Evolutionary conservation across 1,140 invertebrate species (phyloP).

Genomic region (Drepana arcuata): DNA sequence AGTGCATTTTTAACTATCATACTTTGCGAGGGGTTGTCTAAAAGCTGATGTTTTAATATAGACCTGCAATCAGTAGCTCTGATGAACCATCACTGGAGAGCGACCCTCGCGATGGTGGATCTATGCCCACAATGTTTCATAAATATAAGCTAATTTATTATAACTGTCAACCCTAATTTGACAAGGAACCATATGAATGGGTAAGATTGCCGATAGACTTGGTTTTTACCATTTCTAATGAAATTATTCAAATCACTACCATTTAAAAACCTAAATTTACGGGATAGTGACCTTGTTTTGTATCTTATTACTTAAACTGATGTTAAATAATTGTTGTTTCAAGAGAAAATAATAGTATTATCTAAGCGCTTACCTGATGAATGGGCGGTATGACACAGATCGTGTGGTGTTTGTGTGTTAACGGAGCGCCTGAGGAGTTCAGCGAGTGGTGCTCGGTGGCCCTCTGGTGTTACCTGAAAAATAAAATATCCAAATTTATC

Average conservation of each 20-base stretch:
- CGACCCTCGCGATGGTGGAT: constrained; percentile 66
- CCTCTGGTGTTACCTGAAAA: constrained; percentile 81
- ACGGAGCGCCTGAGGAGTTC: constrained; percentile 83
- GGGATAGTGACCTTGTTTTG: no score
- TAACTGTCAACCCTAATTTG: no score
- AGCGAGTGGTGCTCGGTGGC: constrained; percentile 85
- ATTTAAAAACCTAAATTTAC: no score
- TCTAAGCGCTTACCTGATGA: constrained; percentile 72
- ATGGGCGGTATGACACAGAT: constrained; percentile 64
- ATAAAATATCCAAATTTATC: no score
- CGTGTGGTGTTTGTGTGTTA: constrained; percentile 85
- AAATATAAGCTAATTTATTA: no score
- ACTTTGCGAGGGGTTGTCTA: constrained; percentile 18
- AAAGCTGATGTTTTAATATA: constrained; percentile 34
- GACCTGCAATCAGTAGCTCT: constrained; percentile 59
- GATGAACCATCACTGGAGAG: constrained; percentile 64
- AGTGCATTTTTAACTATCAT: constrained; percentile 11
- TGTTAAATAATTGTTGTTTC: no score
- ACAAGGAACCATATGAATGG: no score
- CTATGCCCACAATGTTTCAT: constrained; percentile 54
- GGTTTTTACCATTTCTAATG: no score
- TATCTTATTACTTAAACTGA: no score
- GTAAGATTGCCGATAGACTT: no score
- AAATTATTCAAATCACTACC: no score
- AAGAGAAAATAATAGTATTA: no score